A percentile compares a stretch with the other conserved stretches of the same genome.
These are phyloP conservation scores for Dryadula phaetusa DNA, from an alignment of 2,888 invertebrate genomes.

Conservation along the genomic window DNA sequence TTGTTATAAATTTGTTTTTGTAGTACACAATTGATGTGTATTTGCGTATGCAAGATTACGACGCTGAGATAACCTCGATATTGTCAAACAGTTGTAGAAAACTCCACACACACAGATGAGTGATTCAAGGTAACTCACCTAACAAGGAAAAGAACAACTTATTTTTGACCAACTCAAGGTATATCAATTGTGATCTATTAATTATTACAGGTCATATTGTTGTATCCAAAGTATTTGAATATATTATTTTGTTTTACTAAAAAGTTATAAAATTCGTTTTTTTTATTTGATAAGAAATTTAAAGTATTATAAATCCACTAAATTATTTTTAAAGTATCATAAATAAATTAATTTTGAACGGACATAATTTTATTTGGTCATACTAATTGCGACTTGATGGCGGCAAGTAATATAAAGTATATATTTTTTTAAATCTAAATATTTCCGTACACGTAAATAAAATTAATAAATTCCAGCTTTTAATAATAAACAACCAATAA, in stretches of 20 bases:
- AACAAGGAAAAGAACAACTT: conserved; percentile 61
- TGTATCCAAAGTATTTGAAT: not conserved
- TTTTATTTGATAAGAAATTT: no score
- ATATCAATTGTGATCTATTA: conserved; percentile 25
- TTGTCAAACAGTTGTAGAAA: conserved; percentile 43
- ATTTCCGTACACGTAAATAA: no score
- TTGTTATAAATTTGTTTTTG: not conserved
- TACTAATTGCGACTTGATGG: not conserved
- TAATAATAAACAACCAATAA: no score
- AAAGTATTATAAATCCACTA: no score
- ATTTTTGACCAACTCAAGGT: conserved; percentile 46
- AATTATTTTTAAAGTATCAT: no score
- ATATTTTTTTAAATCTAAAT: no score
- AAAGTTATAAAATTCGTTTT: no score
- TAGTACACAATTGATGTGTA: not conserved
- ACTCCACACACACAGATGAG: conserved; percentile 49
- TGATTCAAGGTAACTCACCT: conserved; percentile 62
- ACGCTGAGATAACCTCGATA: conserved; percentile 45
- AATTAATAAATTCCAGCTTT: not conserved
- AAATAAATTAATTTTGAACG: no score
- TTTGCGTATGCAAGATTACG: conserved; percentile 13
- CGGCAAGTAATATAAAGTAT: not conserved
- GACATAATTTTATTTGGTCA: not conserved
- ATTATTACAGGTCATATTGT: not conserved
- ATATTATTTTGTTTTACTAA: not conserved